Percentiles rank a stretch among this genome's conserved stretches.
These are phyloP conservation scores for Spisula subtruncata DNA, from an alignment of 2,888 invertebrate species.

Conservation along the genomic window DNA sequence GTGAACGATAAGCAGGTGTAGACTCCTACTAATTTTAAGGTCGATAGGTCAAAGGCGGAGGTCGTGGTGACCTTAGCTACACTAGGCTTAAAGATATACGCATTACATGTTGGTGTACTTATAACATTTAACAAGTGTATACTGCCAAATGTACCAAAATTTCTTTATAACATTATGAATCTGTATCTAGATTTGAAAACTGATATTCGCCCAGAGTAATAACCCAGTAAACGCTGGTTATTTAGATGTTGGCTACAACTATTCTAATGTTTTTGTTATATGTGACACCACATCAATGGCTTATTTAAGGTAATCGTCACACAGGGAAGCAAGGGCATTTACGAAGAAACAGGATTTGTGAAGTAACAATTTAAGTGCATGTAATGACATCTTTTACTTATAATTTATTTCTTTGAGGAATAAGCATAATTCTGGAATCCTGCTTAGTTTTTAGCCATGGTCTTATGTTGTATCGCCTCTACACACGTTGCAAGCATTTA, in stretches of 20 bases:
- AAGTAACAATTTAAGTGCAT: not conserved
- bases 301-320: not conserved
- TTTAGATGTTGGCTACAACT: not conserved
- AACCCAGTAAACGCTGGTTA: not conserved
- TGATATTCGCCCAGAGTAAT: not conserved
- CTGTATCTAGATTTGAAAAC: not conserved
- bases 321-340: not conserved
- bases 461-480: too few species aligned
- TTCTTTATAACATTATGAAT: not conserved
- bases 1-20: too few species aligned
- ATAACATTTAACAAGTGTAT: too few species aligned
- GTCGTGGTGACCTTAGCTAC: too few species aligned
- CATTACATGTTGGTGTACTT: too few species aligned
- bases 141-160: too few species aligned
- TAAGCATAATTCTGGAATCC: not conserved
- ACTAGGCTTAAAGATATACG: too few species aligned
- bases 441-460: too few species aligned
- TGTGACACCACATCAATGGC: not conserved
- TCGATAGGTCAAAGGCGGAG: too few species aligned
- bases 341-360: not conserved
- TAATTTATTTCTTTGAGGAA: not conserved
- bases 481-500: too few species aligned
- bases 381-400: not conserved
- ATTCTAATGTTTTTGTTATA: not conserved
- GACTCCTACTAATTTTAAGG: too few species aligned